Base-by-base conservation (phyloP, 1,140 invertebrate species). In the Drosophila kohkoa region DNA sequence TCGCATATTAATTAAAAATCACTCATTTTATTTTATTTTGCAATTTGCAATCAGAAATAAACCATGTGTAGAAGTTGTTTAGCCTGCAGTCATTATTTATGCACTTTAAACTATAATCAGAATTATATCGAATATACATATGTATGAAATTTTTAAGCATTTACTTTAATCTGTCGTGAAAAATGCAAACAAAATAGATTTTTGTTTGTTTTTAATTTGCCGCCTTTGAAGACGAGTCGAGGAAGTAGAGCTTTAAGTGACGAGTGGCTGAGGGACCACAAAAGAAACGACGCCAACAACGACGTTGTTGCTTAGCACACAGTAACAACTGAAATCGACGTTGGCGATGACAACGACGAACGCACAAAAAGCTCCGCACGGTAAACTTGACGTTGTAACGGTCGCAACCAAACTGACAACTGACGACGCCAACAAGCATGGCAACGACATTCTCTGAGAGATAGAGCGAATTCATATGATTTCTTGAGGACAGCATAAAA, bases 301-400 rank as follows among this genome's bases (percentile, higher is more conserved):
- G 8, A 30, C 35, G 15, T 11, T 20, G 13, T 70, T 64, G 64
- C 58, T 70, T 67, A 52, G 62, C 10, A 10, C 62, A 55, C 66
- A 70, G 52, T 52, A 79, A 89, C 76, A 76, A 77, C 67, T 87
- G 65, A 71, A 77, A 74, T 74, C 74, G 72, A 75, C 83, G 72
- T 68, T 60, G 66, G 55, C 75, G 75, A 82, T 28, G 38, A 83
- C 67, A 55, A 70, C 69, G 69, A 73, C 72, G 73, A 25, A 82
- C 82, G 79, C 55, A 87, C 76, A 74, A 79, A 87, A 75, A 55
- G 52, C 32, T 79, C 67, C 77, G 77, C 41, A 76, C 77, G 75
- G 32, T 81, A 35, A 83, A 88, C 85, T 89, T 82, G 64, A 74
- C 64, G 77, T 78, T 89, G 70, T 89, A 88, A 88, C 83, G 81